Conservation (phyloP, 2,888 invertebrate genomes). For the Ectemnius lituratus region DNA sequence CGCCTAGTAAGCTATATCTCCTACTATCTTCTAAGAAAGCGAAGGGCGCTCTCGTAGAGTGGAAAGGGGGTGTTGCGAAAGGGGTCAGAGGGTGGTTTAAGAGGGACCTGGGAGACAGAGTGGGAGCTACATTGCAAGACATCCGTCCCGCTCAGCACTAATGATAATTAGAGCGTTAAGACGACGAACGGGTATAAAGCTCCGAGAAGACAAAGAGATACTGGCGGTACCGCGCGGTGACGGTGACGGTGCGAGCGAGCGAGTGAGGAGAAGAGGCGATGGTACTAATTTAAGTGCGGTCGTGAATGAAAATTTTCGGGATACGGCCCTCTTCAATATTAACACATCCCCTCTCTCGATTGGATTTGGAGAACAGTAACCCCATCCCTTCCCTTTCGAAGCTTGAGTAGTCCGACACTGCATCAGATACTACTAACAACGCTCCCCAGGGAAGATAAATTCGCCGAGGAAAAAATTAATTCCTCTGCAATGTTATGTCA, state of each 20-base stretch:
- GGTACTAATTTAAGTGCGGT: conserved; percentile 40
- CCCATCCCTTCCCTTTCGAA: not conserved
- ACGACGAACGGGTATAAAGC: conserved; percentile 64
- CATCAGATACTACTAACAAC: too few species aligned
- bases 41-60: conserved; percentile 32
- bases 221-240: not conserved
- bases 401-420: not conserved
- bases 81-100: conserved; percentile 63
- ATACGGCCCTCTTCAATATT: conserved; percentile 1
- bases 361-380: not conserved
- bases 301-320: conserved; percentile 21
- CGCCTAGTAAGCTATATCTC: conserved; percentile 67
- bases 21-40: conserved; percentile 63
- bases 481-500: not conserved
- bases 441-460: too few species aligned
- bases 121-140: conserved; percentile 69
- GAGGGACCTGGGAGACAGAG: conserved; percentile 54
- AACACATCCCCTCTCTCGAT: not conserved
- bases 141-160: conserved; percentile 71
- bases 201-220: conserved; percentile 36
- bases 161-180: conserved; percentile 76
- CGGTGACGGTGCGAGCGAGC: too few species aligned
- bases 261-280: conserved; percentile 2
- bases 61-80: conserved; percentile 39
- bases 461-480: conserved; percentile 8